A percentile compares a stretch with the other conserved stretches of the same genome.
These are phyloP conservation scores for Acanthosepion esculentum DNA, from an alignment of 2,888 invertebrate species.

Conservation along the genomic window DNA sequence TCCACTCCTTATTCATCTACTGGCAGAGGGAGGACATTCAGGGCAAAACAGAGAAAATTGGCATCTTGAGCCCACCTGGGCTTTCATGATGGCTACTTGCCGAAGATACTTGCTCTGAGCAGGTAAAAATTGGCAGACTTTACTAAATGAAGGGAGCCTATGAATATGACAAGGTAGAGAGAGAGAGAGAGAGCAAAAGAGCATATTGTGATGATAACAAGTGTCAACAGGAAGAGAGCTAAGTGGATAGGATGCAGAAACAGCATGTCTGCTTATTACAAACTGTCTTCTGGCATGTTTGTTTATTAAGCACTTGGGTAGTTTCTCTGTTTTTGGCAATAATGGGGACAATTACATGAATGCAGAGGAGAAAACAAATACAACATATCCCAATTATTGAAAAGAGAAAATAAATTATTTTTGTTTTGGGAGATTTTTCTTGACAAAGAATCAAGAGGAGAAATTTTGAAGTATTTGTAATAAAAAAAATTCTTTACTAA, in stretches of 20 bases:
- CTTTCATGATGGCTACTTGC: slow-evolving; percentile 12
- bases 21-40: slow-evolving; percentile 16
- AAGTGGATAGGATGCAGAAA: background rate
- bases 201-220: background rate
- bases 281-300: background rate
- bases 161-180: background rate
- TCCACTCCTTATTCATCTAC: background rate
- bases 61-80: slow-evolving; percentile 13
- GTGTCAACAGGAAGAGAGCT: slow-evolving; percentile 16
- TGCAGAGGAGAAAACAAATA: background rate
- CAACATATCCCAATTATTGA: background rate
- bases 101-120: background rate
- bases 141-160: slow-evolving; percentile 5
- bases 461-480: background rate
- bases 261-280: background rate
- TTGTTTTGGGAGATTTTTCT: background rate
- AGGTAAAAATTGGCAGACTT: slow-evolving; percentile 22
- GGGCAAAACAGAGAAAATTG: background rate
- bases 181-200: background rate
- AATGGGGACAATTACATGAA: slow-evolving; percentile 4
- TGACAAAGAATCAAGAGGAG: background rate
- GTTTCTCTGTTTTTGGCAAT: background rate
- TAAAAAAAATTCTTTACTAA: background rate
- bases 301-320: background rate
- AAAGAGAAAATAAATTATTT: background rate